Percentiles rank a stretch among this genome's conserved stretches.
Evolutionary conservation across 1,140 invertebrate genomes (phyloP).

Genomic region (Leptoteleia sp.): DNA sequence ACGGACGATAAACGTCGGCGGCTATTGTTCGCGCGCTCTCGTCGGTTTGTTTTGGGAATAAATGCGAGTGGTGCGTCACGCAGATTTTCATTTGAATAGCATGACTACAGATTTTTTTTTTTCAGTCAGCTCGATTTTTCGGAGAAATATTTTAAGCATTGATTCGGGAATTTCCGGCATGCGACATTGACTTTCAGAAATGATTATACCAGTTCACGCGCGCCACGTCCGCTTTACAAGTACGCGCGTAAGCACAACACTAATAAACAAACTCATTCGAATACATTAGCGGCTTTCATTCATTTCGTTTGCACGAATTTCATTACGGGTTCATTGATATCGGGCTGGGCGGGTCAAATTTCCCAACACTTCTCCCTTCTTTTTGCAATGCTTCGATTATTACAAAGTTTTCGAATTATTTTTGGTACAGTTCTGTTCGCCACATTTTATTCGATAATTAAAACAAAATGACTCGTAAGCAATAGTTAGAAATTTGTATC

Average conservation of each 20-base stretch:
- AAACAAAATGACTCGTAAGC: no score
- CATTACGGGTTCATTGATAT: constrained; percentile 23
- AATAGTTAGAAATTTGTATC: background rate
- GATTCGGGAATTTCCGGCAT: constrained; percentile 31
- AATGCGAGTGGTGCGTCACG: constrained; percentile 25
- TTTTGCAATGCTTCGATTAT: no score
- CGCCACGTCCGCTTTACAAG: constrained; percentile 31
- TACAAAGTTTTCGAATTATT: background rate
- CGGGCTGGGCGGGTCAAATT: background rate
- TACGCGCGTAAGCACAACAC: constrained; percentile 30
- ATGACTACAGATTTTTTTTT: constrained; percentile 18
- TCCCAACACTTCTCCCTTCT: no score
- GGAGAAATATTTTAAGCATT: constrained; percentile 34
- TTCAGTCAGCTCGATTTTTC: constrained; percentile 8
- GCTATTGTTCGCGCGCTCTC: no score
- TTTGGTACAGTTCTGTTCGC: no score
- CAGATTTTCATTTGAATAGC: constrained; percentile 12
- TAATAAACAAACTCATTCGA: constrained; percentile 43
- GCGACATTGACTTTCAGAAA: constrained; percentile 56
- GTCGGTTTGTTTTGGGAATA: no score
- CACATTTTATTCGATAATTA: no score
- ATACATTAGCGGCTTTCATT: constrained; percentile 30
- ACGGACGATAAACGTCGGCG: no score
- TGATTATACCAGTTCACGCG: constrained; percentile 35
- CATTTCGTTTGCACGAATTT: constrained; percentile 18